Evolutionary conservation across 2,888 invertebrate genomes (phyloP).

Genomic region (Morpho helenor): DNA sequence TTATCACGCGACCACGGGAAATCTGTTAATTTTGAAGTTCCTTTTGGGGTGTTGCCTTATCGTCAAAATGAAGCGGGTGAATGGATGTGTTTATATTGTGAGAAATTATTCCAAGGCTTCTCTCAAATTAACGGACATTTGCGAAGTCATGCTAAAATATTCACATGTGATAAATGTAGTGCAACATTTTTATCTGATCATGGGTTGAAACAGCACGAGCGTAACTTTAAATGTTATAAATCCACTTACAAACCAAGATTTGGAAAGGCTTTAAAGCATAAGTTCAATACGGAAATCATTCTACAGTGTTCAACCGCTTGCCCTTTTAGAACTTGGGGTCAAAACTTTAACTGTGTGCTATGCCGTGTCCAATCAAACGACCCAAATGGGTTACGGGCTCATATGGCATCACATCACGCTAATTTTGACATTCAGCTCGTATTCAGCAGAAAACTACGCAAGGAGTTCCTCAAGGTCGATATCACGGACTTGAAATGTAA

Average conservation of each 20-base stretch:
- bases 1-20: conserved; percentile 55
- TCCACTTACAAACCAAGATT: conserved; percentile 65
- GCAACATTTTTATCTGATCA: conserved; percentile 66
- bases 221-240: conserved; percentile 65
- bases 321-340: conserved; percentile 70
- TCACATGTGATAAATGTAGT: conserved; percentile 66
- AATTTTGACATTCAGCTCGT: conserved; percentile 63
- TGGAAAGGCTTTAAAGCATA: conserved; percentile 63
- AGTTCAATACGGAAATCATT: conserved; percentile 67
- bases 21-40: conserved; percentile 59
- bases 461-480: conserved; percentile 66
- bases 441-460: conserved; percentile 62
- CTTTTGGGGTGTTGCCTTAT: conserved; percentile 68
- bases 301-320: conserved; percentile 67
- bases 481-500: conserved; percentile 70
- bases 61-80: conserved; percentile 53
- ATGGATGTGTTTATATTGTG: conserved; percentile 67
- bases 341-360: conserved; percentile 68
- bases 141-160: conserved; percentile 63
- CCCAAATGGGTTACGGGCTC: conserved; percentile 61
- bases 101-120: conserved; percentile 62
- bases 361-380: conserved; percentile 68
- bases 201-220: conserved; percentile 61
- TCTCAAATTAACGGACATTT: conserved; percentile 66
- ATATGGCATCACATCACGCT: conserved; percentile 64